Percentiles rank a stretch among this genome's conserved stretches.
These are phyloP conservation scores for Andrena haemorrhoa DNA, from an alignment of 2,888 invertebrate genomes.

Conservation along the genomic window DNA sequence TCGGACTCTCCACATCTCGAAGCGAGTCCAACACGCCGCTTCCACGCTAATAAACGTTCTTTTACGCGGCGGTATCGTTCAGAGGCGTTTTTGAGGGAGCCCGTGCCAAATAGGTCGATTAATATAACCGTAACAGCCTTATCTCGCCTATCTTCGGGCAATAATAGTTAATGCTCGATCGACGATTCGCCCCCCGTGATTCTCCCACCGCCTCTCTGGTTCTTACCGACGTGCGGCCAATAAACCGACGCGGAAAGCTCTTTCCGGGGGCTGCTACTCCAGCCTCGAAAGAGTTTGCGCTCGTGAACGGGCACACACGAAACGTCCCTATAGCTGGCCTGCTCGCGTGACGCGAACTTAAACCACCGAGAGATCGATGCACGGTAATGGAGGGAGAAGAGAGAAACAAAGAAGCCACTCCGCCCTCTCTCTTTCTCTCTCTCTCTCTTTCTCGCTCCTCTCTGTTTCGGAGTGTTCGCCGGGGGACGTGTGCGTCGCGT, in stretches of 20 bases:
- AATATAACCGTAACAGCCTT: conserved; percentile 59
- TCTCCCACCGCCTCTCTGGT: conserved; percentile 20
- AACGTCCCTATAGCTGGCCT: conserved; percentile 31
- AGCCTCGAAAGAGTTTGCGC: neutral
- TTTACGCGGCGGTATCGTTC: conserved; percentile 19
- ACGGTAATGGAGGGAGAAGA: conserved; percentile 32
- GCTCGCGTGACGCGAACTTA: conserved; percentile 53
- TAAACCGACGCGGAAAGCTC: conserved; percentile 48
- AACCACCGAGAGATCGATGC: conserved; percentile 55
- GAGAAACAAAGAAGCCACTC: conserved; percentile 64
- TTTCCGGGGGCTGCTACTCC: conserved; percentile 37
- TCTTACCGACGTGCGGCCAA: conserved; percentile 47
- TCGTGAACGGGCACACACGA: conserved; percentile 29
- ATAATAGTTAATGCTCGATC: conserved; percentile 60
- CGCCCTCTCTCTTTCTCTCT: conserved; percentile 12
- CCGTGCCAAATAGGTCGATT: conserved; percentile 60
- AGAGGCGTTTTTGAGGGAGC: conserved; percentile 33
- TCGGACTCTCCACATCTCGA: neutral
- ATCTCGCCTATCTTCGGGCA: conserved; percentile 55
- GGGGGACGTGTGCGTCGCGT: conserved; percentile 21
- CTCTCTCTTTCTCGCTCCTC: neutral
- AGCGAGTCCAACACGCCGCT: neutral
- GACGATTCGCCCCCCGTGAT: conserved; percentile 46
- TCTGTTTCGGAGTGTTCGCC: conserved; percentile 30
- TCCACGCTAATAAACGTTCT: conserved; percentile 27